These are phyloP conservation scores for Pammene fasciana DNA, from an alignment of 2,888 invertebrate species.

Conservation along the genomic window DNA sequence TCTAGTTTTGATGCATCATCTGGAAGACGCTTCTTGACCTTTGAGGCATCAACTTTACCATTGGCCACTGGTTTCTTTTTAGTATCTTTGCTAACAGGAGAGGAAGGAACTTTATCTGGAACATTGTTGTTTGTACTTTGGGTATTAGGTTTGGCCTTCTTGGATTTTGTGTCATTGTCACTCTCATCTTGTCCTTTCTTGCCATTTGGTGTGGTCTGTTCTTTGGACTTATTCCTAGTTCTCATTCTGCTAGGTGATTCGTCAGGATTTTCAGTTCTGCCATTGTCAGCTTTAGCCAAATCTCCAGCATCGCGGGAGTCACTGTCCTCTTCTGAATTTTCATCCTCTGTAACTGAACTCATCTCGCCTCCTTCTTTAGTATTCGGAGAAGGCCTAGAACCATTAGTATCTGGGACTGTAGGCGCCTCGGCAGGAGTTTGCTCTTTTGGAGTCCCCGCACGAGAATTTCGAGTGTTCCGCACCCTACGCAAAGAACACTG, in stretches of 20 bases:
- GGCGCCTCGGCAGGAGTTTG: slow-evolving; percentile 85
- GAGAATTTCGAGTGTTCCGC: slow-evolving; percentile 93
- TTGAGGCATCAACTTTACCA: slow-evolving; percentile 79
- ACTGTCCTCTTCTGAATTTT: slow-evolving; percentile 97
- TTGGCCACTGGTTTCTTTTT: slow-evolving; percentile 75
- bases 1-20: slow-evolving; percentile 82
- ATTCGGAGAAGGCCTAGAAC: slow-evolving; percentile 85
- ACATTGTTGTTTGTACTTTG: slow-evolving; percentile 75
- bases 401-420: slow-evolving; percentile 79
- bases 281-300: slow-evolving; percentile 92
- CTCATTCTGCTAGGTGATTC: slow-evolving; percentile 95
- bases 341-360: slow-evolving; percentile 93
- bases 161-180: slow-evolving; percentile 75
- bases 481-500: slow-evolving; percentile 94
- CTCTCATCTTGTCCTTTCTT: slow-evolving; percentile 79
- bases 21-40: slow-evolving; percentile 84
- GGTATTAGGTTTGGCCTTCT: slow-evolving; percentile 66
- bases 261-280: slow-evolving; percentile 88
- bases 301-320: slow-evolving; percentile 93
- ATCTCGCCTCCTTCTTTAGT: slow-evolving; percentile 88
- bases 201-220: slow-evolving; percentile 84
- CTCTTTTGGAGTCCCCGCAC: slow-evolving; percentile 90
- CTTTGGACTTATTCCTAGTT: slow-evolving; percentile 92
- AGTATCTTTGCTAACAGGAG: slow-evolving; percentile 70
- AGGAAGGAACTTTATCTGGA: slow-evolving; percentile 69